Evolutionary conservation across 2,888 invertebrate species (phyloP).

Genomic region (Drosophila barbarae): DNA sequence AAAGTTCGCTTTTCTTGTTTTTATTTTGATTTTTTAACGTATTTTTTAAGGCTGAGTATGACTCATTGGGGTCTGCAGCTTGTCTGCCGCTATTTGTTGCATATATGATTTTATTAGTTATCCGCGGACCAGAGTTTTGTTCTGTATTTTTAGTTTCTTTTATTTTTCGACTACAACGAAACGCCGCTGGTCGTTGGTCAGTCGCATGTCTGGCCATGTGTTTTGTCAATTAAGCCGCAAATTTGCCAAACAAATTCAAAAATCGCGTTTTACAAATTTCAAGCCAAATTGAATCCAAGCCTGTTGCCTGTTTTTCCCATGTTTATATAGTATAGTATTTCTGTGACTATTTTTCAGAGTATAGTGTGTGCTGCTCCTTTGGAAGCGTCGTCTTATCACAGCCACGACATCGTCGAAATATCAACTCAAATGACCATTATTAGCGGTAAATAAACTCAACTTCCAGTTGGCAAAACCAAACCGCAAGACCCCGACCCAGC

Average conservation of each 20-base stretch:
- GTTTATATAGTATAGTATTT: conserved; percentile 2
- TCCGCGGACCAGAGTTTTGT: conserved; percentile 34
- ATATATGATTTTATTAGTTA: conserved; percentile 77
- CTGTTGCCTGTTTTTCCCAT: conserved; percentile 2
- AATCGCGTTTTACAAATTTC: conserved; percentile 75
- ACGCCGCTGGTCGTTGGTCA: conserved; percentile 68
- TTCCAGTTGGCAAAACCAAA: conserved; percentile 35
- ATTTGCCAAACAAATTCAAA: conserved; percentile 78
- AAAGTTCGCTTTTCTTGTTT: conserved; percentile 35
- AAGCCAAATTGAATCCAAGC: conserved; percentile 55
- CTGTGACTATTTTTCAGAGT: neutral
- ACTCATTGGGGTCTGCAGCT: conserved; percentile 64
- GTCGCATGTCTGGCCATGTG: conserved; percentile 58
- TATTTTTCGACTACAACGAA: conserved; percentile 49
- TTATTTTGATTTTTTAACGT: neutral
- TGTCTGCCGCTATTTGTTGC: conserved; percentile 62
- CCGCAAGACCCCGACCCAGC: conserved; percentile 24
- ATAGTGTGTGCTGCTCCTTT: conserved; percentile 27
- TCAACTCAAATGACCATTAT: conserved; percentile 77
- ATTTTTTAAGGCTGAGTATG: conserved; percentile 28
- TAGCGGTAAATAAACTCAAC: conserved; percentile 74
- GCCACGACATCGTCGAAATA: conserved; percentile 68
- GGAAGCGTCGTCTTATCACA: conserved; percentile 60
- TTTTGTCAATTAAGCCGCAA: conserved; percentile 78
- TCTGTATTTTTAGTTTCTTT: conserved; percentile 29